phyloP scores from a whole-genome alignment of 2,797 vertebrate genomes.

The Tamandua tetradactyla region DNA sequence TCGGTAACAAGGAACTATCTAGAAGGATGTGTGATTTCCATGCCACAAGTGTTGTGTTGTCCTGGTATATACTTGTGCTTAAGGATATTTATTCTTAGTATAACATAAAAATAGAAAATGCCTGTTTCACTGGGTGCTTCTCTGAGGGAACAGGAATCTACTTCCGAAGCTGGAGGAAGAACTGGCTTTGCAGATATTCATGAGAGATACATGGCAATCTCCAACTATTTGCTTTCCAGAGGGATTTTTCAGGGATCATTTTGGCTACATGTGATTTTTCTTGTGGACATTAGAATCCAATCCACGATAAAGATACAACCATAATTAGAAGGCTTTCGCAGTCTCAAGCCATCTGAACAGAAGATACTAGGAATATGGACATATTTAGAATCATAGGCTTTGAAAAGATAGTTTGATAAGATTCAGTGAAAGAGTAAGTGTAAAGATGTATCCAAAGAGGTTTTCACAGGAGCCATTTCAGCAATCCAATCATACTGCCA shows the following conservation, averaged over 20 bases:
- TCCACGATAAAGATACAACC: background rate
- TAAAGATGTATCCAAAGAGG: background rate
- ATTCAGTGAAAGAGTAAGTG: background rate
- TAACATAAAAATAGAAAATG: constrained; percentile 4
- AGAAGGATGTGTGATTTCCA: background rate
- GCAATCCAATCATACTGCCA: background rate
- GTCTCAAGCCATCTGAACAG: background rate
- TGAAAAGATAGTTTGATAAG: background rate
- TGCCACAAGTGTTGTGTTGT: fast-evolving
- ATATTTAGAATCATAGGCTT: background rate
- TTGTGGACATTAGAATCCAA: background rate
- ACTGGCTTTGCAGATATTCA: background rate
- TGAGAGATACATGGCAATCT: constrained; percentile 30
- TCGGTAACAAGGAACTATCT: background rate
- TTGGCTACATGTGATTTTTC: background rate
- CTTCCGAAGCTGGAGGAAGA: background rate
- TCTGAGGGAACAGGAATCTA: background rate
- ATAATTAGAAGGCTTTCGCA: background rate
- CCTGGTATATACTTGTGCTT: background rate
- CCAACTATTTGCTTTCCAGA: background rate
- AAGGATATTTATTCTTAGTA: constrained; percentile 14
- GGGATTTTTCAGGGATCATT: constrained; percentile 8
- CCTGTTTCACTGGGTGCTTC: background rate
- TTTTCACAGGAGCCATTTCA: background rate
- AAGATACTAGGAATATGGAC: background rate